Evolutionary conservation across 2,888 invertebrate species (phyloP).

Genomic region (Coleophora deauratella): DNA sequence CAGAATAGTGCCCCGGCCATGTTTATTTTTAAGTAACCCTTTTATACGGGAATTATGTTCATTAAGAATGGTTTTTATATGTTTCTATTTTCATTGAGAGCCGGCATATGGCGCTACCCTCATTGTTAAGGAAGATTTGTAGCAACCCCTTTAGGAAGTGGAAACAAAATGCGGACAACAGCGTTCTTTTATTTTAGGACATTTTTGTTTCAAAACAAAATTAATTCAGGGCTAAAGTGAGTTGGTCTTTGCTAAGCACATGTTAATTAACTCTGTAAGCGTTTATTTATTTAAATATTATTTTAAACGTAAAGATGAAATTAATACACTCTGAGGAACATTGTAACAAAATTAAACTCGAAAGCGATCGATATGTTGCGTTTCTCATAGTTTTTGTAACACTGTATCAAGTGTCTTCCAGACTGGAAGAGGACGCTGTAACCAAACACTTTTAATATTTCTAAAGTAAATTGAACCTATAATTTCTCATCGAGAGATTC

Average conservation of each 20-base stretch:
- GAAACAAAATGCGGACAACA: constrained; percentile 20
- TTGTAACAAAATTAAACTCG: neutral
- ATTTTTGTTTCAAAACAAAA: no score
- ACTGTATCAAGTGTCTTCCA: neutral
- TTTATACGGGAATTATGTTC: constrained; percentile 69
- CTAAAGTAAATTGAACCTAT: constrained; percentile 21
- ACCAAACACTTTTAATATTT: constrained; percentile 12
- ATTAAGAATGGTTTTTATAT: constrained; percentile 63
- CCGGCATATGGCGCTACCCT: constrained; percentile 37
- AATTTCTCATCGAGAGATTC: constrained; percentile 22
- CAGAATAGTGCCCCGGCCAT: constrained; percentile 35
- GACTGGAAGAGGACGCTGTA: constrained; percentile 8
- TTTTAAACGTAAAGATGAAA: no score
- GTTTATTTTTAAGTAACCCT: constrained; percentile 68
- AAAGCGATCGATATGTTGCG: no score
- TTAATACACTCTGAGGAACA: no score
- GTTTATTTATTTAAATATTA: no score
- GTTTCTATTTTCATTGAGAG: constrained; percentile 49
- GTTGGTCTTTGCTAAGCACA: no score
- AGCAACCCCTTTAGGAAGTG: constrained; percentile 35
- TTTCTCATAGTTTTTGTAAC: no score
- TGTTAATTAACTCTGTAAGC: no score
- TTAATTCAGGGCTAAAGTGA: no score
- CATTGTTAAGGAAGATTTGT: constrained; percentile 34
- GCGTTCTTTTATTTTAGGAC: no score